Conservation (phyloP, 2,113 vertebrate species). For the Dasyurus viverrinus region DNA sequence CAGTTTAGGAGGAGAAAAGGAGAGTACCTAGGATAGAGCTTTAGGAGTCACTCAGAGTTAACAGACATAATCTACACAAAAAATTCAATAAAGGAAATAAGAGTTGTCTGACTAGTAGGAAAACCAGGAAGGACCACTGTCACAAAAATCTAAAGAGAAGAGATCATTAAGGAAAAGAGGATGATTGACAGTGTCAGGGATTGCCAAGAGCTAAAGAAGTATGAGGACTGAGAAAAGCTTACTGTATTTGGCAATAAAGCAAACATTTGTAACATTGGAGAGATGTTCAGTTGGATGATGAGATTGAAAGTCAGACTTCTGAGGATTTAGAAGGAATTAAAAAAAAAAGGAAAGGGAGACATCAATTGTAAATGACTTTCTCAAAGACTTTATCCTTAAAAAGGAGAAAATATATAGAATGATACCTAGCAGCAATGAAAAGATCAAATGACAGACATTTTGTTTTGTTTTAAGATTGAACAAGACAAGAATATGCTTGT, state of each 20-base stretch:
- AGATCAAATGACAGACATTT: neutral
- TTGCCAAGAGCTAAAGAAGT: neutral
- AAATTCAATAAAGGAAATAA: neutral
- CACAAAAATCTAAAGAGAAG: neutral
- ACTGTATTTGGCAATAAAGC: neutral
- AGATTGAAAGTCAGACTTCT: neutral
- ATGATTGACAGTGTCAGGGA: neutral
- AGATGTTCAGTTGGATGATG: neutral
- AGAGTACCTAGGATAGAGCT: too few species aligned
- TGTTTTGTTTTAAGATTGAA: neutral
- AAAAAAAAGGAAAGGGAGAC: neutral
- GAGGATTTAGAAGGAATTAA: neutral
- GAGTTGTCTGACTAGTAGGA: neutral
- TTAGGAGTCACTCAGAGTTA: neutral
- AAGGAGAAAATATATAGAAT: neutral
- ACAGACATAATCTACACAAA: neutral
- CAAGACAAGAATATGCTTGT: neutral
- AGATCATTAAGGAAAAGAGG: neutral
- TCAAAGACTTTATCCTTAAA: neutral
- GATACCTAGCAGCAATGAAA: neutral
- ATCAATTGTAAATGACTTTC: neutral
- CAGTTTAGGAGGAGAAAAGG: neutral
- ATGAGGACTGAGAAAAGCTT: neutral
- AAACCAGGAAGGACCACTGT: neutral
- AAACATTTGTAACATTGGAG: neutral